These are phyloP conservation scores for Rhyzopertha dominica DNA, from an alignment of 1,140 invertebrate species.

Conservation along the genomic window DNA sequence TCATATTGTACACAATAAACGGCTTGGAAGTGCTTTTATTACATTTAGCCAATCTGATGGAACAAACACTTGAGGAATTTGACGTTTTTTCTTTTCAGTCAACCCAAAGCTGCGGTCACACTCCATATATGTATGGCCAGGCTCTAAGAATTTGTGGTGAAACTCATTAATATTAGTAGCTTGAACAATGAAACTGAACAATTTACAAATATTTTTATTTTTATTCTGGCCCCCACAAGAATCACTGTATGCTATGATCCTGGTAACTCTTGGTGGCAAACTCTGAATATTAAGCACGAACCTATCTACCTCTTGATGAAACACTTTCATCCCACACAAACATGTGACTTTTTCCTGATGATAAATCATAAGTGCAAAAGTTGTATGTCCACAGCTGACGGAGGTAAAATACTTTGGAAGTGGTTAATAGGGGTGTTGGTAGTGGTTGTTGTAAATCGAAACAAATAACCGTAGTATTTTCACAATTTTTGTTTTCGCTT, in stretches of 20 bases:
- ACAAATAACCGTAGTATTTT: slow-evolving; percentile 2
- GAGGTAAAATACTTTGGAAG: slow-evolving; percentile 19
- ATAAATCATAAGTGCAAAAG: slow-evolving; percentile 17
- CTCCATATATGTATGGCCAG: slow-evolving; percentile 20
- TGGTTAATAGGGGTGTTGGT: slow-evolving; percentile 15
- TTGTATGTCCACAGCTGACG: slow-evolving; percentile 16
- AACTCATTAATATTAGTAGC: slow-evolving; percentile 14
- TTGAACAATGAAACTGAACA: slow-evolving; percentile 21
- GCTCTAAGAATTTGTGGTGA: slow-evolving; percentile 17
- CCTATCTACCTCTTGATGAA: slow-evolving; percentile 16
- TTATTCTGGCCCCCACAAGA: slow-evolving; percentile 23
- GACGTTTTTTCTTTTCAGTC: slow-evolving; percentile 13
- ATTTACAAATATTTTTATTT: slow-evolving; percentile 21
- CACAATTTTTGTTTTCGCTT: slow-evolving; percentile 1
- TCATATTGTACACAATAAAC: slow-evolving; percentile 14
- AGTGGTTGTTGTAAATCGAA: slow-evolving; percentile 23
- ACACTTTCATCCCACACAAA: slow-evolving; percentile 23
- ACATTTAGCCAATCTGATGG: slow-evolving; percentile 13
- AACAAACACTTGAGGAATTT: slow-evolving; percentile 14
- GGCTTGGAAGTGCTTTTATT: slow-evolving; percentile 11
- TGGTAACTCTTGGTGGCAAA: slow-evolving; percentile 11
- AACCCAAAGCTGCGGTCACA: slow-evolving; percentile 16
- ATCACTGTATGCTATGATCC: slow-evolving; percentile 18
- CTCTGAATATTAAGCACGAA: slow-evolving; percentile 12
- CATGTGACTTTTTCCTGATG: slow-evolving; percentile 14